phyloP scores from a whole-genome alignment of 1,140 invertebrate species.

The Mylabris phalerata region DNA sequence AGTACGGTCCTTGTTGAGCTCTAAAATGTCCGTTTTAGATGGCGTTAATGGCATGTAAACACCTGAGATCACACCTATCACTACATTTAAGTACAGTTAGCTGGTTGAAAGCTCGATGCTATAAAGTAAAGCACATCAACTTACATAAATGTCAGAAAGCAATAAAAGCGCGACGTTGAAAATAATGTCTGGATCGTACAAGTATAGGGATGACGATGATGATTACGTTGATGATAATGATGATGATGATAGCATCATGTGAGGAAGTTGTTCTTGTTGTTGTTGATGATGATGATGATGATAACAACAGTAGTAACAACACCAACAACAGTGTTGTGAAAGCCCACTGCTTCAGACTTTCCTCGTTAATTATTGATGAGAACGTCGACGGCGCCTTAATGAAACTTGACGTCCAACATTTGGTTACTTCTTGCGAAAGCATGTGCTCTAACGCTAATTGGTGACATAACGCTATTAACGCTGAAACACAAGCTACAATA shows the following conservation, averaged over 20 bases:
- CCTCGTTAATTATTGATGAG: constrained; percentile 28
- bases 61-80: constrained; percentile 35
- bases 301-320: no score
- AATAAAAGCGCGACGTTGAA: constrained; percentile 25
- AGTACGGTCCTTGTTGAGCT: no score
- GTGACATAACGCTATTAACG: constrained; percentile 29
- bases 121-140: constrained; percentile 34
- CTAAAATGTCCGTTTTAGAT: constrained; percentile 16
- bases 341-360: constrained; percentile 15
- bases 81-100: constrained; percentile 29
- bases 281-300: no score
- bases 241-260: no score
- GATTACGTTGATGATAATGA: no score
- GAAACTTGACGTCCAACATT: constrained; percentile 28
- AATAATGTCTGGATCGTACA: neutral
- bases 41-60: constrained; percentile 36
- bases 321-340: neutral
- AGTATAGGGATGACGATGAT: no score
- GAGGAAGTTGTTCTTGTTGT: no score
- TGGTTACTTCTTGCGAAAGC: constrained; percentile 29
- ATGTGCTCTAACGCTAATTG: constrained; percentile 30
- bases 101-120: constrained; percentile 31
- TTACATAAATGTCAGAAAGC: constrained; percentile 30
- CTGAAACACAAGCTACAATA: constrained; percentile 21
- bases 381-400: constrained; percentile 19